Conservation (phyloP, 2,113 vertebrate genomes). For the Xyliphius kryptos region DNA sequence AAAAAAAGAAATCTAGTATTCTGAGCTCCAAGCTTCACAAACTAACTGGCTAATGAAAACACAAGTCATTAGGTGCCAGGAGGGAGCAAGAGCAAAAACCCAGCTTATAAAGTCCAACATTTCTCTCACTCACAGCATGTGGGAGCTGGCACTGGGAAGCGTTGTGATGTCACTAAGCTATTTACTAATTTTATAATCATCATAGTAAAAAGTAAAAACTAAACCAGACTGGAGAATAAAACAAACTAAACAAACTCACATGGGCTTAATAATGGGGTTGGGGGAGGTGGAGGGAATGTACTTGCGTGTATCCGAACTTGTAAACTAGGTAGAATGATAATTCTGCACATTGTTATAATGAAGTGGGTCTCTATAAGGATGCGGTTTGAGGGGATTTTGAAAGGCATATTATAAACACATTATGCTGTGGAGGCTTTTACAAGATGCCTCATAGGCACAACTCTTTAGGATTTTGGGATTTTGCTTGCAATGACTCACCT, state of each 20-base stretch:
- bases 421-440: too few relatives aligned
- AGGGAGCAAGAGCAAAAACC: neutral
- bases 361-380: too few relatives aligned
- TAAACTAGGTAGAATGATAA: too few relatives aligned
- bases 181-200: constrained; percentile 16
- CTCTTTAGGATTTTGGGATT: too few relatives aligned
- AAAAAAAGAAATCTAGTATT: too few relatives aligned
- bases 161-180: constrained; percentile 10
- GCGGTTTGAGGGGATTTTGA: too few relatives aligned
- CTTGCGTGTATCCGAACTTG: too few relatives aligned
- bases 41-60: neutral
- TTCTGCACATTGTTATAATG: too few relatives aligned
- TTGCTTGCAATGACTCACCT: constrained; percentile 73
- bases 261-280: too few relatives aligned
- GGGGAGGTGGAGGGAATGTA: too few relatives aligned
- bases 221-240: neutral
- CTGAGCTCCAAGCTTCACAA: neutral
- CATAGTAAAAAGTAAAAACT: constrained; percentile 7
- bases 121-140: constrained; percentile 16
- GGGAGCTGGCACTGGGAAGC: neutral
- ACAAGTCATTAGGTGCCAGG: constrained; percentile 4
- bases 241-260: neutral
- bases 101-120: constrained; percentile 1
- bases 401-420: too few relatives aligned
- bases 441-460: too few relatives aligned